Conservation (phyloP, 2,113 vertebrate genomes). For the Megaceryle maxima region DNA sequence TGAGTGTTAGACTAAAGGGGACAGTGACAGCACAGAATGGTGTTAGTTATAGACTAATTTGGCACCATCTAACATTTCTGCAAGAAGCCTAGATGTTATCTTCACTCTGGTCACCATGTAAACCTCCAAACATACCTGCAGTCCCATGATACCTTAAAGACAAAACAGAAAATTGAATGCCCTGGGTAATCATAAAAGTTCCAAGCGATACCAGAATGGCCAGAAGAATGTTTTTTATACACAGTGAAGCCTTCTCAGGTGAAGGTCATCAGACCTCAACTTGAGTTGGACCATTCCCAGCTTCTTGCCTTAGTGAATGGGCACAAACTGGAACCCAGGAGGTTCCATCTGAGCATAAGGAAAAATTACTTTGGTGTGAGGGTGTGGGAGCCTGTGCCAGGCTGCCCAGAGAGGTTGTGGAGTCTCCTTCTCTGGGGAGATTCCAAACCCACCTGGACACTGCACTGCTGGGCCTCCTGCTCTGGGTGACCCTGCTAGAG, state of each 20-base stretch:
- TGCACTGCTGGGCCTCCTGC: too few species aligned
- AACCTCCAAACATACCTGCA: neutral
- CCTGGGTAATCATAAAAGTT: neutral
- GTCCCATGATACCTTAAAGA: neutral
- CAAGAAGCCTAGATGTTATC: neutral
- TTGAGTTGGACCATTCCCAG: neutral
- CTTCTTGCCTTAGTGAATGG: neutral
- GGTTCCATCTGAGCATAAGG: too few species aligned
- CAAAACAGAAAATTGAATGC: neutral
- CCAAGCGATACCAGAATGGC: accelerated
- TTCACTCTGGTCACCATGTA: neutral
- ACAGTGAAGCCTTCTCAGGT: neutral
- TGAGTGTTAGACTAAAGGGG: neutral
- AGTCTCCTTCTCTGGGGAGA: too few species aligned
- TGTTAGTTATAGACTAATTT: neutral
- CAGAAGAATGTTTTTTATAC: neutral
- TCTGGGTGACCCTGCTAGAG: too few species aligned
- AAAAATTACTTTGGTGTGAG: too few species aligned
- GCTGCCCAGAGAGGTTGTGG: too few species aligned
- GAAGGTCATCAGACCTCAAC: neutral
- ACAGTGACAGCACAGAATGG: neutral
- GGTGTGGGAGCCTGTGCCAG: too few species aligned
- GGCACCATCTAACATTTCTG: neutral
- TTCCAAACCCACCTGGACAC: too few species aligned
- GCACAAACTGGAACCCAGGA: too few species aligned